A percentile compares a stretch with the other conserved stretches of the same genome.
Evolutionary conservation across 1,140 invertebrate genomes (phyloP).

Genomic region (Papilio polyxenes): DNA sequence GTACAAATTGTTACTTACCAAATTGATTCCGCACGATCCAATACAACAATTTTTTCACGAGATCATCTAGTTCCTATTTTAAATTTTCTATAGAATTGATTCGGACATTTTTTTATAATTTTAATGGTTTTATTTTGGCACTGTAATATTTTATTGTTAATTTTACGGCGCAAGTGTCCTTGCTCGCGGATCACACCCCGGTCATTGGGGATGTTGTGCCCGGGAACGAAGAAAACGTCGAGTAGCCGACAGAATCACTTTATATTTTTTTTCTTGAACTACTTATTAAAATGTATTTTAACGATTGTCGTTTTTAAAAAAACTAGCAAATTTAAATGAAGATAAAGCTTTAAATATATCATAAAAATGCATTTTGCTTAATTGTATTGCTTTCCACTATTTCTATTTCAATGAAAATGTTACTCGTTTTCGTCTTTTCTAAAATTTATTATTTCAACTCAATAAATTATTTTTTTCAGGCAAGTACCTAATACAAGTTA

Average conservation of each 20-base stretch:
- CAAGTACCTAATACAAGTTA: background rate
- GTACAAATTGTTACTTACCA: constrained; percentile 60
- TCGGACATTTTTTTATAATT: constrained; percentile 40
- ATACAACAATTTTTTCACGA: constrained; percentile 36
- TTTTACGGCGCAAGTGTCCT: constrained; percentile 64
- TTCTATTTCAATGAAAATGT: background rate
- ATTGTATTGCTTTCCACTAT: too few species aligned
- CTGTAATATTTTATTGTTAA: constrained; percentile 62
- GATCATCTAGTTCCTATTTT: constrained; percentile 12
- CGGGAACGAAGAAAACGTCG: constrained; percentile 49
- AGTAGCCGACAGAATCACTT: constrained; percentile 44
- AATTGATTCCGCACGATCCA: constrained; percentile 34
- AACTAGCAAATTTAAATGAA: too few species aligned
- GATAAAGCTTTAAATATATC: background rate
- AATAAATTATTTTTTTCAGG: background rate
- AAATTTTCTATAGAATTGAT: background rate
- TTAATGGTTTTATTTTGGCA: constrained; percentile 46
- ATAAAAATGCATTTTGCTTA: background rate
- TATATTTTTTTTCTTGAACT: background rate
- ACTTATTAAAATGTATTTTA: too few species aligned
- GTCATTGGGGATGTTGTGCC: constrained; percentile 65
- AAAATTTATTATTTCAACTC: background rate
- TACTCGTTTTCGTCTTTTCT: background rate
- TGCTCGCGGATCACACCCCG: constrained; percentile 70
- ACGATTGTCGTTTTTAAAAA: too few species aligned